These are phyloP conservation scores for Cepaea nemoralis DNA, from an alignment of 1,140 invertebrate genomes.

Conservation along the genomic window DNA sequence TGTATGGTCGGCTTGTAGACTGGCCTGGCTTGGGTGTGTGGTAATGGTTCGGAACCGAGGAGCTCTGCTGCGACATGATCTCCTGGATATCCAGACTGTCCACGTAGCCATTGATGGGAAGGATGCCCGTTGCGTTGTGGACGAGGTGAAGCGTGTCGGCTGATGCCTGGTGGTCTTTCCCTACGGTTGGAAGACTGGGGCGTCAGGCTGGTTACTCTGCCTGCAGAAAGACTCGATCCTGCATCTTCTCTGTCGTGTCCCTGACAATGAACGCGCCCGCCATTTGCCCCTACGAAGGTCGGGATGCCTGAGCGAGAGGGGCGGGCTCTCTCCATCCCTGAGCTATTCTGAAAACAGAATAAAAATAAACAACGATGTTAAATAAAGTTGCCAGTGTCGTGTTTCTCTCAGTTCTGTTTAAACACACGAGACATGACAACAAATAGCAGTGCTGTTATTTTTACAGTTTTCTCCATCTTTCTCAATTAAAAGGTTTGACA, in stretches of 20 bases:
- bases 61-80: not conserved
- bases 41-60: not conserved
- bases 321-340: constrained; percentile 39
- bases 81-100: not conserved
- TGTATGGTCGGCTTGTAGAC: not conserved
- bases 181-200: not conserved
- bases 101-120: not conserved
- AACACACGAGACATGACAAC: too few relatives aligned
- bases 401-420: too few relatives aligned
- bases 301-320: constrained; percentile 42
- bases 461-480: too few relatives aligned
- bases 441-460: too few relatives aligned
- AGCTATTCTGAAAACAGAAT: too few relatives aligned
- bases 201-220: too few relatives aligned
- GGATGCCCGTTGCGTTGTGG: constrained; percentile 2
- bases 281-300: constrained; percentile 30
- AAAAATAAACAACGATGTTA: too few relatives aligned
- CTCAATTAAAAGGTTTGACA: too few relatives aligned
- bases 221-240: not conserved
- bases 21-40: not conserved
- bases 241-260: not conserved
- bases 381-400: too few relatives aligned
- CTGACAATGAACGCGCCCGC: not conserved
- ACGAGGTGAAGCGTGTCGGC: not conserved
- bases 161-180: not conserved